Base-by-base conservation (phyloP, 1,140 invertebrate species). In the Hypothenemus hampei region DNA sequence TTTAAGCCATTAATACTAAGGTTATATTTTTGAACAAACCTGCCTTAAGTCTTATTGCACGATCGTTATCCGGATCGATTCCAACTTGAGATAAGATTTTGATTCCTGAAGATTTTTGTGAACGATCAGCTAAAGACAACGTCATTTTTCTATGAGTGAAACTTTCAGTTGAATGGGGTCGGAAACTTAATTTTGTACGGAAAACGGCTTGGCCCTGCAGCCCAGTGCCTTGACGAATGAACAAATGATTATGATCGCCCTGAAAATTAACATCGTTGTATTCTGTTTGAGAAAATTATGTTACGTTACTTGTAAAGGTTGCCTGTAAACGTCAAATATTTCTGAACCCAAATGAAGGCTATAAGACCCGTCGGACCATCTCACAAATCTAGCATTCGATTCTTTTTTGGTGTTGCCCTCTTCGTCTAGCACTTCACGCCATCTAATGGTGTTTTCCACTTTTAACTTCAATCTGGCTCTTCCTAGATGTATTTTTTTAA, bases 81-180 rank as follows among this genome's bases (percentile, higher is more conserved):
- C 93, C 94, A 47, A 96, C 92, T 72, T 90, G 91, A 0, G 93
- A 94, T 39, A 98, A 73, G 21, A 99, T 92, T 76, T 98, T 96
- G 63, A 99, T 97, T 51, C 96, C 95, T 13, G 89, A 87, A 8
- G 92, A 89, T 72, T 98, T 98, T 47, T 89, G 90, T n/a, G 92
- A 96, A 8, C 96, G 80, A 71, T 99, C 97, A 3, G 96, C 97
- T 37, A 98, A 75, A 0, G 93, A 98, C 72, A 98, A 80, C 0
- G 96, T 98, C 87, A 99, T 97, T 79, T 99, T 98, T 55, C 94
- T 83, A 75, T 99, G 96, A 1, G 96, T 98, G 72, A 97, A 96
- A 2, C 93, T 97, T 66, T 98, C 96, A 0, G 96, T 98, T 0
- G 95, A 98, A 70, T 97, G 93, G 1, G 95, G 94, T 50, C 96